Evolutionary conservation across 2,888 invertebrate genomes (phyloP).

Genomic region (Drosophila differens): DNA sequence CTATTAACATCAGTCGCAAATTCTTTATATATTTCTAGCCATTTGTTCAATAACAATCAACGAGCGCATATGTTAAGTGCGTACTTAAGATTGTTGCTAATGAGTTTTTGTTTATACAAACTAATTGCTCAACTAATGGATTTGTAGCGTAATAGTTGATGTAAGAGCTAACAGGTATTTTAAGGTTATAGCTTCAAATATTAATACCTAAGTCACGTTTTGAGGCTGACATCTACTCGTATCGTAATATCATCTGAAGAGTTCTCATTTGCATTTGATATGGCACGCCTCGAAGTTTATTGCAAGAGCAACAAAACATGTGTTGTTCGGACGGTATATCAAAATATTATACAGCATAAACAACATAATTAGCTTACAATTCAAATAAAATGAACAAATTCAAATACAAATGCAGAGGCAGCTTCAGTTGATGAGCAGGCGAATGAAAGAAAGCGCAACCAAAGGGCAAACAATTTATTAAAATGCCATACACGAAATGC

Average conservation of each 20-base stretch:
- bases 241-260: constrained; percentile 37
- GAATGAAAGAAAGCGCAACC: constrained; percentile 63
- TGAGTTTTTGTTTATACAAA: constrained; percentile 62
- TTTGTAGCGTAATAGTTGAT: constrained; percentile 29
- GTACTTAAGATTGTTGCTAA: constrained; percentile 57
- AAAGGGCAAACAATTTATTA: constrained; percentile 65
- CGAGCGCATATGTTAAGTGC: constrained; percentile 32
- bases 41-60: constrained; percentile 1
- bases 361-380: constrained; percentile 73
- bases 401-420: constrained; percentile 32
- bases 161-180: not conserved
- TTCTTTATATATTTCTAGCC: not conserved
- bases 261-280: constrained; percentile 58
- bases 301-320: constrained; percentile 60
- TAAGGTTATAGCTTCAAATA: not conserved
- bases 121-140: constrained; percentile 66
- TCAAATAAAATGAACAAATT: constrained; percentile 52
- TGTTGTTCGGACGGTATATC: constrained; percentile 62
- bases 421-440: constrained; percentile 19
- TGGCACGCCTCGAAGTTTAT: constrained; percentile 19
- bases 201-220: constrained; percentile 33
- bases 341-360: constrained; percentile 75
- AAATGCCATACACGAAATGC: constrained; percentile 58
- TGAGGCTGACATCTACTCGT: not conserved
- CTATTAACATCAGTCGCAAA: not conserved